A percentile compares a stretch with the other conserved stretches of the same genome.
Conservation (phyloP, 2,888 invertebrate species). For the Apotomis turbidana region DNA sequence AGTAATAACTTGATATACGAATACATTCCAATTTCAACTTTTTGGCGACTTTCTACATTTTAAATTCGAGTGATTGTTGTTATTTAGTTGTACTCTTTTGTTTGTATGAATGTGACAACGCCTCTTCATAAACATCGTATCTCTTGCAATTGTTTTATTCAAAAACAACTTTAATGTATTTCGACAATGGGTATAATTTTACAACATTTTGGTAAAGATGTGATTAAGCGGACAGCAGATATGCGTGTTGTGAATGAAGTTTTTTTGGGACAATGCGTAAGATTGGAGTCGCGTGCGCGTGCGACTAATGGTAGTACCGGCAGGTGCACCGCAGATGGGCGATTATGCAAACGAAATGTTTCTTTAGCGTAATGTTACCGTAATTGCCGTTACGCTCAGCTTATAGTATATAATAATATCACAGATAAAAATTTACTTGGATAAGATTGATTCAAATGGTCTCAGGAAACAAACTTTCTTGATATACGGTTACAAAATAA, state of each 20-base stretch:
- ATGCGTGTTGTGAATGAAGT: slow-evolving; percentile 7
- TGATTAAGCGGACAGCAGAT: neutral
- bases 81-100: slow-evolving; percentile 4
- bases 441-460: too few species aligned
- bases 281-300: slow-evolving; percentile 31
- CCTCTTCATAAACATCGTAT: neutral
- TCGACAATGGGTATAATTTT: neutral
- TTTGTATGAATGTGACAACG: slow-evolving; percentile 15
- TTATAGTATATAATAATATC: neutral
- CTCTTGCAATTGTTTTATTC: neutral
- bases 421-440: too few species aligned
- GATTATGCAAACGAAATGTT: slow-evolving; percentile 41
- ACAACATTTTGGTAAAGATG: neutral
- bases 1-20: neutral
- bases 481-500: too few species aligned
- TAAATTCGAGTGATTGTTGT: neutral
- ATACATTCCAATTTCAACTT: slow-evolving; percentile 3
- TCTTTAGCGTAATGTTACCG: slow-evolving; percentile 29
- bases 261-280: slow-evolving; percentile 35
- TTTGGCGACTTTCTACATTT: neutral
- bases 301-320: slow-evolving; percentile 35
- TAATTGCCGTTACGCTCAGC: slow-evolving; percentile 24
- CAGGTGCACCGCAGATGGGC: slow-evolving; percentile 27
- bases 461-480: too few species aligned
- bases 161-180: neutral